Conservation (phyloP, 1,140 invertebrate genomes). For the Bombus ignitus region DNA sequence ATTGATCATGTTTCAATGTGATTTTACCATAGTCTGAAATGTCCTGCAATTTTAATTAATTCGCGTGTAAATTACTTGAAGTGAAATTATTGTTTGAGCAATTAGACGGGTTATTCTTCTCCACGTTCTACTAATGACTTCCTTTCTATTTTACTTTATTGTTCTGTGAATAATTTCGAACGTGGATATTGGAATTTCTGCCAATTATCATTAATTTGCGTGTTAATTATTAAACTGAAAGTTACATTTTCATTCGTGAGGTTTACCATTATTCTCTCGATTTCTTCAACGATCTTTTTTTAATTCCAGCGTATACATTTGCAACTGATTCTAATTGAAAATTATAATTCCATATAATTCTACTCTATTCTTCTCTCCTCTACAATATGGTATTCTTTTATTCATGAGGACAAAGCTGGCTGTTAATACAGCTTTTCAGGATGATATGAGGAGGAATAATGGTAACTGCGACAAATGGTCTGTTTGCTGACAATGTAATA, state of each 20-base stretch:
- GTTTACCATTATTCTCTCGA: too few species aligned
- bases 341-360: too few species aligned
- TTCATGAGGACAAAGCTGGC: neutral
- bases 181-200: neutral
- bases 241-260: neutral
- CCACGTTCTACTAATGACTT: neutral
- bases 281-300: too few species aligned
- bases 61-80: neutral
- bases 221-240: neutral
- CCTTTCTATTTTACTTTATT: neutral
- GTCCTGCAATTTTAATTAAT: neutral
- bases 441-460: neutral
- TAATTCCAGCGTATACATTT: too few species aligned
- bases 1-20: neutral
- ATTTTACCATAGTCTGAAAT: neutral
- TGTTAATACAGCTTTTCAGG: too few species aligned
- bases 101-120: neutral
- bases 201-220: neutral
- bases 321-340: too few species aligned
- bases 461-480: neutral
- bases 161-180: neutral
- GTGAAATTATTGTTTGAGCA: neutral
- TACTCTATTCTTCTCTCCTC: neutral
- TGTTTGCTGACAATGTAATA: neutral
- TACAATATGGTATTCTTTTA: neutral